Conservation (phyloP, 2,888 invertebrate species). For the Spilarctia lutea region DNA sequence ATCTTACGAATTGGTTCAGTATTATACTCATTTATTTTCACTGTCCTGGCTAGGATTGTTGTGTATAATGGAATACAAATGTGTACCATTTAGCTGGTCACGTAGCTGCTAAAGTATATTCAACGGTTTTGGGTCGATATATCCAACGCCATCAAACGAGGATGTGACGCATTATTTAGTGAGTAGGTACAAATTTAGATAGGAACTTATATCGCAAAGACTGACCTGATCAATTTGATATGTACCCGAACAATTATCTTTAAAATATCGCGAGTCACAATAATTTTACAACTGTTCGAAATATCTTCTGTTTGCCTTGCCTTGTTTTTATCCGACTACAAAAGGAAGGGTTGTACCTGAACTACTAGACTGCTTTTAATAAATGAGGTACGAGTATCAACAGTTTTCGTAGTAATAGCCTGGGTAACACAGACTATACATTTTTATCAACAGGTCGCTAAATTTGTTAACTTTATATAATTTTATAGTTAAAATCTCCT, state of each 20-base stretch:
- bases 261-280: not conserved
- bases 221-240: not conserved
- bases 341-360: no score
- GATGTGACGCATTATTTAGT: not conserved
- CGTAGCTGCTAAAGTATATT: not conserved
- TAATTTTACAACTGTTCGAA: not conserved
- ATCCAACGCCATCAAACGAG: not conserved
- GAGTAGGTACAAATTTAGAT: not conserved
- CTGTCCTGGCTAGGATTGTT: slow-evolving; percentile 1
- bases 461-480: no score
- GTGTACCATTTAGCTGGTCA: not conserved
- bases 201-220: not conserved
- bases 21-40: slow-evolving; percentile 13
- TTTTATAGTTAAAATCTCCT: no score
- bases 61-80: not conserved
- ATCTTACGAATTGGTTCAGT: slow-evolving; percentile 8
- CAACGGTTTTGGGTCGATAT: not conserved
- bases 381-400: no score
- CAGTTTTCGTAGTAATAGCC: no score
- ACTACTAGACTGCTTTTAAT: no score
- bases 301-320: not conserved
- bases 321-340: no score
- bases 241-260: not conserved
- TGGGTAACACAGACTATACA: no score
- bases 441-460: no score